These are phyloP conservation scores for Aethina tumida DNA, from an alignment of 1,140 invertebrate genomes.

Conservation along the genomic window DNA sequence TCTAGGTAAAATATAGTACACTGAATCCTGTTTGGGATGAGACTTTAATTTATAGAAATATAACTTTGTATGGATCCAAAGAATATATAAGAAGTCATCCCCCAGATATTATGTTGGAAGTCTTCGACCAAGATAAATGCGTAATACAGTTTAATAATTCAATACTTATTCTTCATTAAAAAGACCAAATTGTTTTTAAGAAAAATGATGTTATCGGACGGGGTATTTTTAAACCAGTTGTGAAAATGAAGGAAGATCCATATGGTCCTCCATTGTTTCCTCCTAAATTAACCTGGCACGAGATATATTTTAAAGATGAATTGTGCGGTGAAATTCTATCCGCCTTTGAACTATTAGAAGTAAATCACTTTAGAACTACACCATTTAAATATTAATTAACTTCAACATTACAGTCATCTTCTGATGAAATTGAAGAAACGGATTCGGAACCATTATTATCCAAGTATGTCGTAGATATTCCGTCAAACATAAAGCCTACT, in stretches of 20 bases:
- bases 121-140: conserved; percentile 32
- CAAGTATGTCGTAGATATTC: conserved; percentile 37
- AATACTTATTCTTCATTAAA: too few relatives aligned
- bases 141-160: conserved; percentile 15
- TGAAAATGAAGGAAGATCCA: conserved; percentile 39
- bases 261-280: conserved; percentile 39
- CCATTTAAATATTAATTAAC: too few relatives aligned
- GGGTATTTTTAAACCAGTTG: conserved; percentile 37
- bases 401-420: too few relatives aligned
- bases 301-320: conserved; percentile 37
- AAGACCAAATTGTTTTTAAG: conserved; percentile 28
- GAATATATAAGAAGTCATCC: conserved; percentile 40
- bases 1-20: conserved; percentile 36
- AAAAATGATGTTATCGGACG: conserved; percentile 45
- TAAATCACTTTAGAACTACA: conserved; percentile 7
- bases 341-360: conserved; percentile 47
- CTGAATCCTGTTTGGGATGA: conserved; percentile 52
- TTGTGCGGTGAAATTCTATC: conserved; percentile 43
- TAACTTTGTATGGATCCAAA: conserved; percentile 39
- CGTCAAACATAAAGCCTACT: conserved; percentile 40
- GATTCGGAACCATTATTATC: too few relatives aligned
- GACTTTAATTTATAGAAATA: conserved; percentile 40
- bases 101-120: conserved; percentile 37
- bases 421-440: too few relatives aligned
- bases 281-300: conserved; percentile 45